Conservation (phyloP, 2,888 invertebrate species). For the Chrysolina oricalcia region DNA sequence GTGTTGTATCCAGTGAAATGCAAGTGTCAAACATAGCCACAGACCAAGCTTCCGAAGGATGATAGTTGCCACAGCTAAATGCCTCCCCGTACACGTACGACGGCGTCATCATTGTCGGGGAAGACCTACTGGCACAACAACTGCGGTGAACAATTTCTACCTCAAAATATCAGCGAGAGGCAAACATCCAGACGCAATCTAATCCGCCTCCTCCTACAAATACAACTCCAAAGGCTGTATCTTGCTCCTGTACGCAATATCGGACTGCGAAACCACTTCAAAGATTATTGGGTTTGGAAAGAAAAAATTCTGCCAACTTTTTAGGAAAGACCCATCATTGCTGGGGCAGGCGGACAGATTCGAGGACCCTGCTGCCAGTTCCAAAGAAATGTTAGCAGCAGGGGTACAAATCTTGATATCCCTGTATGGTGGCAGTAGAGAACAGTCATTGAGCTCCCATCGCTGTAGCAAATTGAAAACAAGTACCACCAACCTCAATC, state of each 20-base stretch:
- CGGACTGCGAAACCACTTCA: too few species aligned
- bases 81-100: conserved; percentile 19
- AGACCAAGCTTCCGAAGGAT: too few species aligned
- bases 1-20: too few species aligned
- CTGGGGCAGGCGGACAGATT: too few species aligned
- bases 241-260: too few species aligned
- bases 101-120: conserved; percentile 8
- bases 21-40: too few species aligned
- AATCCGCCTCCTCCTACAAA: too few species aligned
- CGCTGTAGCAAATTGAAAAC: conserved; percentile 5
- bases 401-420: conserved; percentile 21
- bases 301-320: too few species aligned
- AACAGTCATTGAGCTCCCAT: too few species aligned
- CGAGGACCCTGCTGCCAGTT: conserved; percentile 17
- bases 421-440: conserved; percentile 11
- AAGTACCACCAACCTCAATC: conserved; percentile 1
- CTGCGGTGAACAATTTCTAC: conserved; percentile 22
- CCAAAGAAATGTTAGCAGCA: conserved; percentile 6
- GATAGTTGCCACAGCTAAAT: too few species aligned
- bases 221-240: too few species aligned
- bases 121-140: conserved; percentile 25
- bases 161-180: conserved; percentile 22
- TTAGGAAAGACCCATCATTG: too few species aligned
- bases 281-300: conserved; percentile 23
- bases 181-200: conserved; percentile 24